Percentiles rank a stretch among this genome's conserved stretches.
phyloP scores from a whole-genome alignment of 2,888 invertebrate species.

The Ligdia adustata region DNA sequence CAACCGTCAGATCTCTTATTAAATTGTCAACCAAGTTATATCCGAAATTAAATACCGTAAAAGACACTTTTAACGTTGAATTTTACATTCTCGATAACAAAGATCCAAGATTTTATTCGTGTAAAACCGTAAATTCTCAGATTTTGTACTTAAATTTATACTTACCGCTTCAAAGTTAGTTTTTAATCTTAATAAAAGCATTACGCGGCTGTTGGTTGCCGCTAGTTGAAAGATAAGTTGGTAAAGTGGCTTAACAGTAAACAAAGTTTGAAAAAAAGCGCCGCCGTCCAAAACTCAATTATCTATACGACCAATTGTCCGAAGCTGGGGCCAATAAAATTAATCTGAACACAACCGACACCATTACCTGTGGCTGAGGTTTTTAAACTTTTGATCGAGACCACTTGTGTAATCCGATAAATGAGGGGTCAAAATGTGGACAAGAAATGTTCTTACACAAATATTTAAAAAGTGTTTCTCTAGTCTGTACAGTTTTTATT shows the following conservation, averaged over 20 bases:
- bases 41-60: constrained; percentile 26
- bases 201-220: constrained; percentile 46
- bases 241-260: constrained; percentile 67
- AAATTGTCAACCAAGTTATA: constrained; percentile 31
- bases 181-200: constrained; percentile 61
- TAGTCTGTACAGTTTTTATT: no score
- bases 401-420: neutral
- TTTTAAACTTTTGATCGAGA: constrained; percentile 7
- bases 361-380: constrained; percentile 61
- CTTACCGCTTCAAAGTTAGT: constrained; percentile 28
- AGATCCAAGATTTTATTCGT: constrained; percentile 36
- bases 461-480: no score
- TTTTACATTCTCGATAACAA: constrained; percentile 40
- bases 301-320: constrained; percentile 82
- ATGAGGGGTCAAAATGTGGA: neutral
- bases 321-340: constrained; percentile 73
- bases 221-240: constrained; percentile 48
- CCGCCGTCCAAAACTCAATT: constrained; percentile 75
- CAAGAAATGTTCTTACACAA: no score
- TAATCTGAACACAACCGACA: constrained; percentile 74
- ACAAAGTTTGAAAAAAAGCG: constrained; percentile 60
- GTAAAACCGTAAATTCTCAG: constrained; percentile 33
- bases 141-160: constrained; percentile 27
- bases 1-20: constrained; percentile 25
- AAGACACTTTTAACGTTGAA: constrained; percentile 44